Evolutionary conservation across 2,113 vertebrate genomes (phyloP).

Genomic region (Corythaeola cristata): DNA sequence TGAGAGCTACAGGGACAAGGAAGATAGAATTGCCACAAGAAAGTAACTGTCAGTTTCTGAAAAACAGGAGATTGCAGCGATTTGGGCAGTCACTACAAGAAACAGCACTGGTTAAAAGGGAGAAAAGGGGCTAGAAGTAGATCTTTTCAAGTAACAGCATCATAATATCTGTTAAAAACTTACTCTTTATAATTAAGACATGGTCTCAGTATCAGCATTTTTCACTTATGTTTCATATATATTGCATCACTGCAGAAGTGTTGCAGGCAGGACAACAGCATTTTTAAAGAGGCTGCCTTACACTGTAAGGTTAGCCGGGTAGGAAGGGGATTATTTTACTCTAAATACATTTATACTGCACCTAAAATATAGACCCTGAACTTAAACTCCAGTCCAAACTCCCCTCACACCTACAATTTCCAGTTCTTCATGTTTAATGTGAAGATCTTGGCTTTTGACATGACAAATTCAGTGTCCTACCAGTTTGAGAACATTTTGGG

Average conservation of each 20-base stretch:
- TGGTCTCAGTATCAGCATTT: neutral
- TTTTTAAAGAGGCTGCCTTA: neutral
- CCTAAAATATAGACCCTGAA: neutral
- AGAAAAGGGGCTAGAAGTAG: neutral
- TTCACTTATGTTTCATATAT: neutral
- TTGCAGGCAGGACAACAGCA: neutral
- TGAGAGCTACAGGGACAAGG: neutral
- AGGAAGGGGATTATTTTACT: neutral
- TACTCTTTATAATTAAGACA: neutral
- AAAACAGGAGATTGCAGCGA: rapidly evolving
- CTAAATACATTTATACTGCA: neutral
- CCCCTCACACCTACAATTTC: neutral
- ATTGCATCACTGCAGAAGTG: neutral
- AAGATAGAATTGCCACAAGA: neutral
- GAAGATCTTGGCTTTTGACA: neutral
- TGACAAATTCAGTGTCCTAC: neutral
- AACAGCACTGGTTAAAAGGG: neutral
- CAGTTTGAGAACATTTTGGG: neutral
- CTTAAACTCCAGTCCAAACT: neutral
- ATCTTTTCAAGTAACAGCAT: neutral
- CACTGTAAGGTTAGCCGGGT: neutral
- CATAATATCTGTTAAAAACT: neutral
- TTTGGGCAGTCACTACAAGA: neutral
- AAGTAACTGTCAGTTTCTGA: neutral
- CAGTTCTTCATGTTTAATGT: neutral